Percentiles rank a stretch among this genome's conserved stretches.
These are phyloP conservation scores for Nephrocerus scutellatus DNA, from an alignment of 2,888 invertebrate genomes.

Conservation along the genomic window DNA sequence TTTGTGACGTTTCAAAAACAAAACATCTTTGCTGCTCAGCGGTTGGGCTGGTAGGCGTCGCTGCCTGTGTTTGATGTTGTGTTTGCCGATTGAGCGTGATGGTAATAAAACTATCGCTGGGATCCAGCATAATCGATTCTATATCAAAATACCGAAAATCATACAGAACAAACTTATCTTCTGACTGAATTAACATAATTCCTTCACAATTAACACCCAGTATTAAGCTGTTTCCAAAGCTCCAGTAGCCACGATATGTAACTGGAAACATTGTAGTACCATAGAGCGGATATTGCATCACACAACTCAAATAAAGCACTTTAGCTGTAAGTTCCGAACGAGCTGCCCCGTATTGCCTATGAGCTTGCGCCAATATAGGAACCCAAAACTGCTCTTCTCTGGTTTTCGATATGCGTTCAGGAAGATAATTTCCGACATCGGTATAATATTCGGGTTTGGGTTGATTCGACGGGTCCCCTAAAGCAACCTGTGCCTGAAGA, in stretches of 20 bases:
- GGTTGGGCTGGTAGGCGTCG: conserved; percentile 26
- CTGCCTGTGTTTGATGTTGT: conserved; percentile 27
- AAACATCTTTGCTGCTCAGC: conserved; percentile 67
- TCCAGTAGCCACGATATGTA: conserved; percentile 90
- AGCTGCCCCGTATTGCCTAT: conserved; percentile 85
- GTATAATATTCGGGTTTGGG: conserved; percentile 79
- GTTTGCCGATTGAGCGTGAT: conserved; percentile 70
- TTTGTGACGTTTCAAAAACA: conserved; percentile 84
- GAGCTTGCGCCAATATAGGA: conserved; percentile 79
- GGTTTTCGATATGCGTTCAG: conserved; percentile 71
- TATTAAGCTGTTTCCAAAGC: conserved; percentile 65
- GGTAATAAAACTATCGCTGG: conserved; percentile 86
- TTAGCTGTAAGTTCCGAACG: conserved; percentile 86
- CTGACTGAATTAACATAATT: conserved; percentile 81
- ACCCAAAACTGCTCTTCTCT: conserved; percentile 80
- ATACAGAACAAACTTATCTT: conserved; percentile 84
- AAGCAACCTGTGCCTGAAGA: conserved; percentile 87
- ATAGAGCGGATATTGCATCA: conserved; percentile 93
- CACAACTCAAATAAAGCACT: conserved; percentile 87
- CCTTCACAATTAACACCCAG: conserved; percentile 88
- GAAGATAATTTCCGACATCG: conserved; percentile 84
- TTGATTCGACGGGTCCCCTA: conserved; percentile 70
- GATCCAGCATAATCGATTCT: conserved; percentile 84
- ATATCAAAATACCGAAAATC: conserved; percentile 88
- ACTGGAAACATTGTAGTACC: conserved; percentile 83